Conservation (phyloP, 2,888 invertebrate genomes). For the Xiphydria camelus region DNA sequence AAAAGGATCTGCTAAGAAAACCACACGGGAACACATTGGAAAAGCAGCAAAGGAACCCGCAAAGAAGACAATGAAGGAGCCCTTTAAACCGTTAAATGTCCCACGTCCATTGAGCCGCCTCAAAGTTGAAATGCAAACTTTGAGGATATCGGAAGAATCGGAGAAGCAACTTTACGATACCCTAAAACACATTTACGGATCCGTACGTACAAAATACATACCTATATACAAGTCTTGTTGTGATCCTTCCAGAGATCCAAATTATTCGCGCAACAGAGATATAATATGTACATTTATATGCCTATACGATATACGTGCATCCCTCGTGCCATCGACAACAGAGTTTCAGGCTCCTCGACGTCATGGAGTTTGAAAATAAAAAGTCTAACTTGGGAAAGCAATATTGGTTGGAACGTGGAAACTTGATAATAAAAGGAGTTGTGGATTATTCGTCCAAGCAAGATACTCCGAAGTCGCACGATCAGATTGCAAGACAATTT, state of each 20-base stretch:
- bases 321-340: too few relatives aligned
- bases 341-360: conserved; percentile 60
- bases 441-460: conserved; percentile 69
- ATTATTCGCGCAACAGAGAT: too few relatives aligned
- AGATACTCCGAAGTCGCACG: conserved; percentile 63
- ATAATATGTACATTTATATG: too few relatives aligned
- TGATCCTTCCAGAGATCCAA: too few relatives aligned
- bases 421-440: conserved; percentile 73
- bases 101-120: conserved; percentile 43
- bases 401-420: conserved; percentile 79
- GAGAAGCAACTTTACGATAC: conserved; percentile 77
- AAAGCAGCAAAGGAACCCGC: too few relatives aligned
- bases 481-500: conserved; percentile 70
- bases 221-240: too few relatives aligned
- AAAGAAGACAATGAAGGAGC: background rate
- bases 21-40: too few relatives aligned
- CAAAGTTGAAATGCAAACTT: conserved; percentile 76
- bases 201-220: conserved; percentile 58
- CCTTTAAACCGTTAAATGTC: conserved; percentile 4
- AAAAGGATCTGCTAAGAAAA: too few relatives aligned
- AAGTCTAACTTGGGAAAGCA: conserved; percentile 70
- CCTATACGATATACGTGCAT: too few relatives aligned
- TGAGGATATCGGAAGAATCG: conserved; percentile 69
- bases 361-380: conserved; percentile 65
- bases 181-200: conserved; percentile 74